phyloP scores from a whole-genome alignment of 1,140 invertebrate genomes.

The Medauroidea extradentata region DNA sequence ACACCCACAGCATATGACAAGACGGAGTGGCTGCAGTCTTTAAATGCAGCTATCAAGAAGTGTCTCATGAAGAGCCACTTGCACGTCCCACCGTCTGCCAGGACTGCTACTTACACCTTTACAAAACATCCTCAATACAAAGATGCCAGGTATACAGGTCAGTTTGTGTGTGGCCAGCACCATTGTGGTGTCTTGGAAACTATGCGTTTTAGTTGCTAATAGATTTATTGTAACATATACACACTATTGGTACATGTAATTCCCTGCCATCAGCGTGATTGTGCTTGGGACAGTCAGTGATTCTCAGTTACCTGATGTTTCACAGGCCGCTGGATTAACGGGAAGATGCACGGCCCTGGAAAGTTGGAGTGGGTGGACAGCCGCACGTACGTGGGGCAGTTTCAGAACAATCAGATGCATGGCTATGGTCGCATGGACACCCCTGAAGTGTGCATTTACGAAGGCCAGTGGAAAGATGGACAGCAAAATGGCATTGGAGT shows the following conservation, averaged over 20 bases:
- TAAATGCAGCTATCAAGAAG: constrained; percentile 60
- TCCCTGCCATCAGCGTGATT: no score
- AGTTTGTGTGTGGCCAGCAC: constrained; percentile 10
- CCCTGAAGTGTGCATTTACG: constrained; percentile 45
- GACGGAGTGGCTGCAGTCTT: constrained; percentile 70
- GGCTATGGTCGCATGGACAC: constrained; percentile 68
- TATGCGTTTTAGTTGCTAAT: no score
- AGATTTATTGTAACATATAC: no score
- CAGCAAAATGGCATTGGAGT: constrained; percentile 75
- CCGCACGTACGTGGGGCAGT: constrained; percentile 70
- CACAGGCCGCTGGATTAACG: constrained; percentile 43
- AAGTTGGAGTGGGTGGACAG: constrained; percentile 78
- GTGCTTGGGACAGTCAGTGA: no score
- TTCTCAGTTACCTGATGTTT: no score
- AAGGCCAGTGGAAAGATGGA: constrained; percentile 81
- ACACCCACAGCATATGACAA: constrained; percentile 63
- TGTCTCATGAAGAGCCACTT: constrained; percentile 48
- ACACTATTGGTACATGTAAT: no score
- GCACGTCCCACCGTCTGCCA: constrained; percentile 59
- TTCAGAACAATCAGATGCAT: constrained; percentile 67
- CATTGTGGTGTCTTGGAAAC: no score
- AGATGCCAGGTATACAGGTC: constrained; percentile 63
- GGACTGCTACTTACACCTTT: constrained; percentile 69
- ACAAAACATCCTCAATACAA: constrained; percentile 66
- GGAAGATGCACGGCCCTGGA: constrained; percentile 76